Evolutionary conservation across 2,113 vertebrate genomes (phyloP), one percentile per base, ranked within the genome.

Genomic region (Microcebus jonahi): DNA sequence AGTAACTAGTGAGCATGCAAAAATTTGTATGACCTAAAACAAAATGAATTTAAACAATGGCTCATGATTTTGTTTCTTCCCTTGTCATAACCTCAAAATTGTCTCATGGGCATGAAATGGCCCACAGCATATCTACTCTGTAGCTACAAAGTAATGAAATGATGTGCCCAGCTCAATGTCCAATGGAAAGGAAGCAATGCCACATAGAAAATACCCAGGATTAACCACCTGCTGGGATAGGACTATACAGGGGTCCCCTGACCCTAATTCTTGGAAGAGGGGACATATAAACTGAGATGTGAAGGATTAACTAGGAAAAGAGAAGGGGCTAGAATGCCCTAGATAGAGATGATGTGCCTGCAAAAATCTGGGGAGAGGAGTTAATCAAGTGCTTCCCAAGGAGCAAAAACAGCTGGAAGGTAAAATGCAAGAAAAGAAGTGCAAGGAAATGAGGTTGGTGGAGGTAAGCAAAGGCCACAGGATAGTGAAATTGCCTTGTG

Each of bases 81-180:
- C 17, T 81, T 77, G 8, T 70, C 92, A 13, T 73, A 90, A 81
- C 67, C 95, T 70, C 87, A 83, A 82, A 80, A 85, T 86, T 80
- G 84, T 79, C 61, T 90, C 81, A 61, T 25, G 50, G 34, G 13
- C 31, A n/a, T 45, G 57, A 63, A 84, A 81, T 34, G 68, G 48
- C 57, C 80, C 20, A 7, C 39, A 39, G 45, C 50, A 31, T 14
- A 5, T 50, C 34, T 59, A 31, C 31, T 73, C 25, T 53, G 42
- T 70, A 34, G 57, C 18, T 11, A 45, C 53, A n/a, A 65, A 5
- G 36, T 42, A 65, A 63, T 11, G 55, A 29, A 53, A 63, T 2
- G 8, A 7, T 80, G 21, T 8, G 27, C 90, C 14, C n/a, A 93
- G 18, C 12, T n/a, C 23, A 59, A 14, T 79, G 42, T n/a, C 50